A percentile compares a stretch with the other conserved stretches of the same genome.
These are phyloP conservation scores for Opisthocomus hoazin DNA, from an alignment of 2,113 vertebrate species.

Conservation along the genomic window DNA sequence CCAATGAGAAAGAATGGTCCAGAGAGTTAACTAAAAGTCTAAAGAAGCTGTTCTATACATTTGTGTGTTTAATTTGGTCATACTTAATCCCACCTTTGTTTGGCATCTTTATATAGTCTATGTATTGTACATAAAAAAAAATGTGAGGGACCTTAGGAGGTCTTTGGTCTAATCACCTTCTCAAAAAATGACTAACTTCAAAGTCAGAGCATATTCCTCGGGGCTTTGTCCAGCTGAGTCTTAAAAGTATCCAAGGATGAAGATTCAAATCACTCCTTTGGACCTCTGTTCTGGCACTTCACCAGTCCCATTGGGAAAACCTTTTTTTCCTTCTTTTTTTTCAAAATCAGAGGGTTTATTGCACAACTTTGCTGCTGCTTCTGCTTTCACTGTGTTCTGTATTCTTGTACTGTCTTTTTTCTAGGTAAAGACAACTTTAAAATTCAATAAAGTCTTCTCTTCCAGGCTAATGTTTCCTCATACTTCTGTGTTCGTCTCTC, in stretches of 20 bases:
- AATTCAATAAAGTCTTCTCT: not conserved
- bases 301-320: not conserved
- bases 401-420: not conserved
- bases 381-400: not conserved
- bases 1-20: not conserved
- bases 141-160: not conserved
- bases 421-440: not conserved
- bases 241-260: not conserved
- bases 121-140: not conserved
- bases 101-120: accelerated
- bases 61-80: not conserved
- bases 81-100: not conserved
- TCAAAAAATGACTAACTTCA: not conserved
- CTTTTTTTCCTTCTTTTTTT: not conserved
- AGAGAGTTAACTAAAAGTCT: not conserved
- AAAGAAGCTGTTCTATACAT: not conserved
- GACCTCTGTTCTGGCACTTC: not conserved
- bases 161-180: not conserved
- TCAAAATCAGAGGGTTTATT: not conserved
- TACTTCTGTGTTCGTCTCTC: not conserved
- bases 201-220: not conserved
- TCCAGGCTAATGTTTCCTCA: not conserved
- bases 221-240: not conserved
- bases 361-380: not conserved
- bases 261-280: not conserved